Evolutionary conservation across 2,113 vertebrate genomes (phyloP).

Genomic region (Cebidichthys violaceus): DNA sequence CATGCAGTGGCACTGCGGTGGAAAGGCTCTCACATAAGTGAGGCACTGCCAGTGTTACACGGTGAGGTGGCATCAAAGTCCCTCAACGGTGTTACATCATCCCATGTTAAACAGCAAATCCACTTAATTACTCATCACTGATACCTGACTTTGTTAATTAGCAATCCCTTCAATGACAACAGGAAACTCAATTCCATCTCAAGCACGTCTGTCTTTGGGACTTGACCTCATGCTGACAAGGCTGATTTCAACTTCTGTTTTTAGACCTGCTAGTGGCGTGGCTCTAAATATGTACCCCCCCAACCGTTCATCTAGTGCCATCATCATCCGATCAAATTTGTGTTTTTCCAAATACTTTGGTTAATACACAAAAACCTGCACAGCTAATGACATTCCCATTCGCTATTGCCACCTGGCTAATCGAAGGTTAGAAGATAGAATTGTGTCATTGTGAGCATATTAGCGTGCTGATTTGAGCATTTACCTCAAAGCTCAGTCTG

Average conservation of each 20-base stretch:
- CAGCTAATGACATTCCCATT: not conserved
- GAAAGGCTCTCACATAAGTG: constrained; percentile 50
- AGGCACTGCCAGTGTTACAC: constrained; percentile 22
- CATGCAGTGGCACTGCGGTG: constrained; percentile 38
- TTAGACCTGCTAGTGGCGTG: not conserved
- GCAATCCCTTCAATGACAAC: constrained; percentile 23
- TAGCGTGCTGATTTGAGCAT: not conserved
- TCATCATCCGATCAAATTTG: not conserved
- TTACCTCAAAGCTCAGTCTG: not conserved
- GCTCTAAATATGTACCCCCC: too few species aligned
- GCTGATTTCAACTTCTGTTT: not conserved
- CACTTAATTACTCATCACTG: constrained; percentile 49
- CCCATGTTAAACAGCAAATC: constrained; percentile 48
- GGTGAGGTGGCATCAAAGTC: constrained; percentile 30
- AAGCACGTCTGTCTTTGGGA: constrained; percentile 10
- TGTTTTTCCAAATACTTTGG: not conserved
- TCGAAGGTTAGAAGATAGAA: not conserved
- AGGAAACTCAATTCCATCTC: constrained; percentile 16
- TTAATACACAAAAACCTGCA: not conserved
- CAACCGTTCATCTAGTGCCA: not conserved
- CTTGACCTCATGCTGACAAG: constrained; percentile 3
- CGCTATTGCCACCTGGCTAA: not conserved
- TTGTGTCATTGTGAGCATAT: not conserved
- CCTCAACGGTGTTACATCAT: constrained; percentile 37
- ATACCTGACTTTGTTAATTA: constrained; percentile 40